phyloP scores from a whole-genome alignment of 92 coral and sea anemone species.

The Epizoanthus fatuus region DNA sequence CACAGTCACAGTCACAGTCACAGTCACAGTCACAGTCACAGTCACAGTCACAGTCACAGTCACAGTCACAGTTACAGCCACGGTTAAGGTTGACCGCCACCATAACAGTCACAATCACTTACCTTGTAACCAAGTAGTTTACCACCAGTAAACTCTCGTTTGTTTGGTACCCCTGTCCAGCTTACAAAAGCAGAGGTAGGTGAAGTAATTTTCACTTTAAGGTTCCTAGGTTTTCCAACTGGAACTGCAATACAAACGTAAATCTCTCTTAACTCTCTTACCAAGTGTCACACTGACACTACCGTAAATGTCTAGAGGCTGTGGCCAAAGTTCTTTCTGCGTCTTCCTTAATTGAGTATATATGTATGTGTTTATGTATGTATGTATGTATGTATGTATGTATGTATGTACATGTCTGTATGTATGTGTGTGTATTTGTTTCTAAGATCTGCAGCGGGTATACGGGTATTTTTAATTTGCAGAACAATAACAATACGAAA shows the following conservation, averaged over 20 bases:
- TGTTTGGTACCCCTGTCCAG: conserved; percentile 84
- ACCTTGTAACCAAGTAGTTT: conserved; percentile 98
- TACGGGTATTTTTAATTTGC: no score
- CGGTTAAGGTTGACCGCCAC: neutral
- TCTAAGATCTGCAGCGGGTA: no score
- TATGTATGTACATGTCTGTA: no score
- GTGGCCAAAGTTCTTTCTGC: no score
- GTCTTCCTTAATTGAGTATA: no score
- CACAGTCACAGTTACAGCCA: neutral
- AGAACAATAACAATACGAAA: no score
- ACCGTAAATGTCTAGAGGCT: no score
- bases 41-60: neutral
- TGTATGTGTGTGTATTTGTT: no score
- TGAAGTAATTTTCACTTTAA: conserved; percentile 80
- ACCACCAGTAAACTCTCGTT: conserved; percentile 79
- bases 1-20: neutral
- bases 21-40: neutral
- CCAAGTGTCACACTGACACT: neutral
- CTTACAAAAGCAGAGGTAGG: conserved; percentile 91
- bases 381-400: no score
- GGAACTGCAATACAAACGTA: conserved; percentile 68
- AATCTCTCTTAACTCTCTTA: neutral
- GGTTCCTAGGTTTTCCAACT: conserved; percentile 77
- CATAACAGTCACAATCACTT: neutral
- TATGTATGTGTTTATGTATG: no score